A percentile compares a stretch with the other conserved stretches of the same genome.
phyloP scores from a whole-genome alignment of 2,113 vertebrate genomes.

The Ammodytes marinus region DNA sequence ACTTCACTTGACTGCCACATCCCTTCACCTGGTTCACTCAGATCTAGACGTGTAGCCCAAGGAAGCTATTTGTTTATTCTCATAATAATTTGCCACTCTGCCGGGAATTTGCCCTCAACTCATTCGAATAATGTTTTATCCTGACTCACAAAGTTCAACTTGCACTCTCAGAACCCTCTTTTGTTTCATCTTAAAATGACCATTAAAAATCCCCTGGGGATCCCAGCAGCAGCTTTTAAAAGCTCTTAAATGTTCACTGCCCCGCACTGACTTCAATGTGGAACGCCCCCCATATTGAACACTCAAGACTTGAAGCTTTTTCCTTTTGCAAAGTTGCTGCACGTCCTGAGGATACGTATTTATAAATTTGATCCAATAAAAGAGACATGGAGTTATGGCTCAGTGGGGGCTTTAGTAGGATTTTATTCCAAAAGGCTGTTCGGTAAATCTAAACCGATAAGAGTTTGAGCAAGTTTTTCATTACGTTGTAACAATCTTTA shows the following conservation, averaged over 20 bases:
- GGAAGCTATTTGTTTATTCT: neutral
- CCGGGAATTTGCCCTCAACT: neutral
- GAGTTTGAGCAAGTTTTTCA: conserved; percentile 38
- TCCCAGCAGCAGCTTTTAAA: conserved; percentile 43
- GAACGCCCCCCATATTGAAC: conserved; percentile 18
- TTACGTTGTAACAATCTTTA: neutral
- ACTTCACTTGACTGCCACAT: neutral
- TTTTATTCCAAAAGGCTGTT: conserved; percentile 43
- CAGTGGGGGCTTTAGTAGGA: conserved; percentile 40
- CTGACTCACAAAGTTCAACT: conserved; percentile 10
- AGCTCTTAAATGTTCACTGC: conserved; percentile 34
- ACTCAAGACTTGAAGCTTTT: conserved; percentile 38
- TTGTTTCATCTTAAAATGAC: conserved; percentile 23
- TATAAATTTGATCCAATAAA: conserved; percentile 51
- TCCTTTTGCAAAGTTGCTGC: conserved; percentile 23
- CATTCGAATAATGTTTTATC: neutral
- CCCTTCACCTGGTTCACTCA: neutral
- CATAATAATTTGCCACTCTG: neutral
- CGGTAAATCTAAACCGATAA: conserved; percentile 40
- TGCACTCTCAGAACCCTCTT: conserved; percentile 5
- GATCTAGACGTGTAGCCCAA: neutral
- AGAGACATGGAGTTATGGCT: conserved; percentile 51
- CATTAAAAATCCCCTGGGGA: conserved; percentile 43
- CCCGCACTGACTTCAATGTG: conserved; percentile 40
- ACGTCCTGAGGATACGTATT: conserved; percentile 47